Evolutionary conservation across 2,113 vertebrate genomes (phyloP), one percentile per base, ranked within the genome.

Genomic region (Paradoxurus hermaphroditus): DNA sequence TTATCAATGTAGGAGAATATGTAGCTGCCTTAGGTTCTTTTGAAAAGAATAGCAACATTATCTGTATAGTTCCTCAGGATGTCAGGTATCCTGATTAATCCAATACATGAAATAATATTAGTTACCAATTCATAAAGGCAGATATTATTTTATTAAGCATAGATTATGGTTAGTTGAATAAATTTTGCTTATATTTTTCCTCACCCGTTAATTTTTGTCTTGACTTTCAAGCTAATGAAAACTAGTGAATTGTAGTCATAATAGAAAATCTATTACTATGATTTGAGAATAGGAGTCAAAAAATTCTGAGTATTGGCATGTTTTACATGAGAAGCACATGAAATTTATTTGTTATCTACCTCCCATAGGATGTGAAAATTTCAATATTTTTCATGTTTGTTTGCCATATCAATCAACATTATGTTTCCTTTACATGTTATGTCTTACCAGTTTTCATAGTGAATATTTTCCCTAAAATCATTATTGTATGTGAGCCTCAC

Each of bases 151-250:
- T 36, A 75, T 67, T 83, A 65, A 73, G 19, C 12, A 2, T 93
- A 77, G 6, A 39, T 68, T 78, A 78, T 68, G 1, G 56, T 41
- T 78, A 51, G 29, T 41, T 70, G 15, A 77, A 78, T 68, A 93
- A 84, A 90, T 21, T 65, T 82, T 83, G 14, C 46, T 79, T 85
- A 8, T 25, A 51, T 49, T 78, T 89, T 78, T 21, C n/a, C 41
- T 90, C 19, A 29, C 7, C 12, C 27, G 68, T 88, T 92, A 88
- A 21, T 83, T 63, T 93, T 79, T 90, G 25, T 86, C 36, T 88
- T 67, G n/a, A 88, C 77, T 95, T 87, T 70, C 67, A 94, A 93
- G 78, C 53, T 86, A 70, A 86, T 86, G 62, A 36, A 90, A 93
- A 79, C 63, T 79, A 70, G 51, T 85, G 41, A 90, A 73, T 41